Base-by-base conservation (phyloP, 2,113 vertebrate species). In the Acrocephalus kingi region DNA sequence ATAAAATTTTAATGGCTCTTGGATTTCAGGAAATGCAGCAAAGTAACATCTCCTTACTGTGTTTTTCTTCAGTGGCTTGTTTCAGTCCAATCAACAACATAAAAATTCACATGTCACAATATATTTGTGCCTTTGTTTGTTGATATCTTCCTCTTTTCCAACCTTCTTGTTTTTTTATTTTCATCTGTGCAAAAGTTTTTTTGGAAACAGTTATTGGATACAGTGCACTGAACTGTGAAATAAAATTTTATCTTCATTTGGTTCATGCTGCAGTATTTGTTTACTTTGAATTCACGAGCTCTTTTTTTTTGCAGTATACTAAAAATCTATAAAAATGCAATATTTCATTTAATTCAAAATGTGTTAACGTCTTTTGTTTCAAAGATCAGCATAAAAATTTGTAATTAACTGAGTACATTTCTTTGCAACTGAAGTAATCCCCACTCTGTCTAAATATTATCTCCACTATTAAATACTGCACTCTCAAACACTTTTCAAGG, bases 221-320 rank as follows among this genome's bases (percentile, higher is more conserved):
- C 55, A 88, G 63, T 43, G 51, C 31, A 90, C 30, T 93, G 75
- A 93, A 77, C 51, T 63, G 75, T 74, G 59, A 94, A 96, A 88
- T 91, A 80, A 28, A 93, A 73, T 63, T 93, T 95, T 89, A 35
- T 87, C 52, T 94, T 84, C 27, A 62, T 92, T 87, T 87, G 33
- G 23, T 93, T 94, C 87, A 68, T 68, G 41, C 41, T 43, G 41
- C 61, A 75, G 4, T 45, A 69, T 87, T 89, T 87, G 64, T 81
- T 91, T 91, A 63, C 21, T 91, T 88, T 52, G 59, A 80, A 81
- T 67, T 71, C 54, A 62, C 69, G 15, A 88, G 2, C 7, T 5
- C 17, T 77, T 88, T 87, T 39, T 39, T 81, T 78, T 84, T 33
- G 1, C 37, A 82, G 13, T 37, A 46, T 79, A 85, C 15, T 73